These are phyloP conservation scores for Eulemur mongoz DNA, from an alignment of 2,797 vertebrate species.

Conservation along the genomic window DNA sequence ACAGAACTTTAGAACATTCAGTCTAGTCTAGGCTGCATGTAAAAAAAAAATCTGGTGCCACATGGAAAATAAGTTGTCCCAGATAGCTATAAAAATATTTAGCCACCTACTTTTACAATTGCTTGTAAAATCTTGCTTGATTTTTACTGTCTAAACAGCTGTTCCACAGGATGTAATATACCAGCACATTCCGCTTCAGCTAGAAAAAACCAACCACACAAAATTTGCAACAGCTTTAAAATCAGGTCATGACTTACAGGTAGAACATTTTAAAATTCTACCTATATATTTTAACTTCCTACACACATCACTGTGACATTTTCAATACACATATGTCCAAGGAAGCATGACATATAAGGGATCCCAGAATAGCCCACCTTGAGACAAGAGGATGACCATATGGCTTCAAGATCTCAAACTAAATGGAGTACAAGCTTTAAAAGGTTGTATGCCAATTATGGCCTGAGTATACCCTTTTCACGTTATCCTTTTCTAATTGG, in stretches of 20 bases:
- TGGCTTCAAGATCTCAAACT: slow-evolving; percentile 18
- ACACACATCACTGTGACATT: slow-evolving; percentile 28
- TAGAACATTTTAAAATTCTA: slow-evolving; percentile 39
- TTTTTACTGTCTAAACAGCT: slow-evolving; percentile 42
- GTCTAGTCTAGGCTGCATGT: slow-evolving; percentile 15
- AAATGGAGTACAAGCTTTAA: slow-evolving; percentile 30
- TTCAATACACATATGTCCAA: slow-evolving; percentile 28
- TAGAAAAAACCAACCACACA: slow-evolving; percentile 37
- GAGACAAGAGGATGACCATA: not conserved
- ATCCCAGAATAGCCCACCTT: slow-evolving; percentile 10
- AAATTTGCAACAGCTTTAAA: not conserved
- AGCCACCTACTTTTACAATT: slow-evolving; percentile 40
- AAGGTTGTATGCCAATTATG: not conserved
- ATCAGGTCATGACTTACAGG: slow-evolving; percentile 19
- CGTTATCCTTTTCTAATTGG: slow-evolving; percentile 35
- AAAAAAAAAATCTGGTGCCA: not conserved
- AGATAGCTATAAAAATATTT: slow-evolving; percentile 32
- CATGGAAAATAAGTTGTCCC: slow-evolving; percentile 4
- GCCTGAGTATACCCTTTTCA: slow-evolving; percentile 4
- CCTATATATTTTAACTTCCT: slow-evolving; percentile 56
- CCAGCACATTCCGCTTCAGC: slow-evolving; percentile 1
- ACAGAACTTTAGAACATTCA: slow-evolving; percentile 21
- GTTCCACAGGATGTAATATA: not conserved
- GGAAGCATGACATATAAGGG: slow-evolving; percentile 42
- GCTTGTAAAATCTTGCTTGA: slow-evolving; percentile 7